Percentiles rank a stretch among this genome's conserved stretches.
These are phyloP conservation scores for Emys orbicularis DNA, from an alignment of 2,797 vertebrate genomes.

Conservation along the genomic window DNA sequence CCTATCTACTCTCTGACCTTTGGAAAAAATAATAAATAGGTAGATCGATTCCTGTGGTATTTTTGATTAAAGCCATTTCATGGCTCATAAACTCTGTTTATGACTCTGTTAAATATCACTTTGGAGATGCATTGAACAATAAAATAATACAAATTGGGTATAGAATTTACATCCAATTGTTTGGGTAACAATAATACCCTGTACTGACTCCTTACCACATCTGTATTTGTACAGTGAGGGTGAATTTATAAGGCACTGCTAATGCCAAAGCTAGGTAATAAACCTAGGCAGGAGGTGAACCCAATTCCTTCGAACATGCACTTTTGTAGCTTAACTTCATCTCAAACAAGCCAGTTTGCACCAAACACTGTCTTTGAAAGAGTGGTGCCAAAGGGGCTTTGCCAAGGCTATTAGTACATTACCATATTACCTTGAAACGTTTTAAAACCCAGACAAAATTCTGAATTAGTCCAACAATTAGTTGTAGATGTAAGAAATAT, in stretches of 20 bases:
- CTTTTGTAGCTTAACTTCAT: neutral
- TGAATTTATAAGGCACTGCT: neutral
- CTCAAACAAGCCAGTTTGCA: neutral
- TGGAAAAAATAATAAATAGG: neutral
- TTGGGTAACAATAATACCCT: slow-evolving; percentile 14
- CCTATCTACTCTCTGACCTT: slow-evolving; percentile 21
- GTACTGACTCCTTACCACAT: neutral
- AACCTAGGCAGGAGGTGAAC: neutral
- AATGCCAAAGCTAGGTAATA: neutral
- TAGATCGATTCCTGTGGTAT: neutral
- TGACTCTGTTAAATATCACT: slow-evolving; percentile 12
- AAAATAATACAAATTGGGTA: neutral
- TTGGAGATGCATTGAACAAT: slow-evolving; percentile 8
- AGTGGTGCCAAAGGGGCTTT: neutral
- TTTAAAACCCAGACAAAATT: neutral
- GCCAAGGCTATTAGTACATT: neutral
- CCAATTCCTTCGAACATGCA: neutral
- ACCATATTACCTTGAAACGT: fast-evolving
- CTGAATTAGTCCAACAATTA: neutral
- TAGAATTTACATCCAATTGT: slow-evolving; percentile 9
- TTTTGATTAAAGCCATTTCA: neutral
- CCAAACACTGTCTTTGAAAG: neutral
- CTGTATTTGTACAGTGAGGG: fast-evolving
- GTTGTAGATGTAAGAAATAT: neutral
- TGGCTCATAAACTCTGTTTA: neutral